Conservation (phyloP, 2,797 vertebrate genomes). For the Ambastaia sidthimunki region DNA sequence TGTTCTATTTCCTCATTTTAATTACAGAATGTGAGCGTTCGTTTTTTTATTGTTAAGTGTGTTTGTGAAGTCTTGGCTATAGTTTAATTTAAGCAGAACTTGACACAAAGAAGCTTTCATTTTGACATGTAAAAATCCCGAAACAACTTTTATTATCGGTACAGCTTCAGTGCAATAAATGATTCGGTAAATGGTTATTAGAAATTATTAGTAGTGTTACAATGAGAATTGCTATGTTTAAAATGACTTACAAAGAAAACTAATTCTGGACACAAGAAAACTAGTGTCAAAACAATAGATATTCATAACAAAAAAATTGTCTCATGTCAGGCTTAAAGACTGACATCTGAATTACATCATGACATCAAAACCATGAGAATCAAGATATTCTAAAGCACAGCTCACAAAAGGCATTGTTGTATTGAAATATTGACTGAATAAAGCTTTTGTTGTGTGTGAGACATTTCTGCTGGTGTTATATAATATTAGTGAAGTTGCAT, state of each 20-base stretch:
- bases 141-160: no score
- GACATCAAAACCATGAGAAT: not conserved
- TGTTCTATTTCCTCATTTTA: no score
- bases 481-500: not conserved
- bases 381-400: not conserved
- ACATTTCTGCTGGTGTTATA: not conserved
- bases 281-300: not conserved
- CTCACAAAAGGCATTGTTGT: not conserved
- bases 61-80: no score
- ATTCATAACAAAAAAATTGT: not conserved
- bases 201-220: no score
- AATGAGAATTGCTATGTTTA: no score
- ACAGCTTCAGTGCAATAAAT: no score
- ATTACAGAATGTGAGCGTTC: no score
- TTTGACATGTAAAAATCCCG: no score
- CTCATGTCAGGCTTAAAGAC: not conserved
- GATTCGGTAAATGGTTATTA: no score
- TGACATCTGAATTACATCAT: not conserved
- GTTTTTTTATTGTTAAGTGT: no score
- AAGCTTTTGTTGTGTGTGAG: not conserved
- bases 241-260: not conserved
- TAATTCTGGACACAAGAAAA: not conserved
- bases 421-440: not conserved
- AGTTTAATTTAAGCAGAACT: no score
- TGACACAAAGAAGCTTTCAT: no score